Evolutionary conservation across 2,113 vertebrate genomes (phyloP).

Genomic region (mouse (Mus musculus)): GRCm39 chr11:43783501-43784000

Average conservation of each 20-base stretch:
- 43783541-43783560: neutral
- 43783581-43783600: neutral
- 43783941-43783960: neutral
- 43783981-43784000: neutral
- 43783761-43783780: conserved; percentile 17
- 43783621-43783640: neutral
- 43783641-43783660: neutral
- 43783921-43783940: neutral
- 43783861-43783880: neutral
- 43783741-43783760: neutral
- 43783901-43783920: neutral
- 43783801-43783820: conserved; percentile 27
- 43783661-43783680: neutral
- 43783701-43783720: neutral
- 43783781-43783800: conserved; percentile 18
- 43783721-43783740: conserved; percentile 22
- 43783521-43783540: neutral
- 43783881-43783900: neutral
- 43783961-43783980: conserved; percentile 9
- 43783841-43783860: neutral
- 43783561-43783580: neutral
- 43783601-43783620: neutral
- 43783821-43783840: neutral
- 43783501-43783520: neutral
- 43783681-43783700: neutral